Conservation (phyloP, 1,140 invertebrate species). For the Drosophila virilis region DNA sequence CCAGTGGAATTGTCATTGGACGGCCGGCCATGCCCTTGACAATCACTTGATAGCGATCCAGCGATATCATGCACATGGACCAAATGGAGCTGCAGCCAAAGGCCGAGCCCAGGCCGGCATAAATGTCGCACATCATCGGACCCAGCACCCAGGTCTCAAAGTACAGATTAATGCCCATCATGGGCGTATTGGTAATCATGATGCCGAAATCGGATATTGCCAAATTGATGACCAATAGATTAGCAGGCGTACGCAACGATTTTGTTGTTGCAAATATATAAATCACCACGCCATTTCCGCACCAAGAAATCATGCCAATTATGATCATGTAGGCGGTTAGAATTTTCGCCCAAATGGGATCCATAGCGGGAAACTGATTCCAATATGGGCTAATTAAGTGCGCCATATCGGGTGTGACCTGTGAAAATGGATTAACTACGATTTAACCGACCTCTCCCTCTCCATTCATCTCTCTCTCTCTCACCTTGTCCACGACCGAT, state of each 20-base stretch:
- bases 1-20: conserved; percentile 88
- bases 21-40: conserved; percentile 90
- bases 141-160: conserved; percentile 94
- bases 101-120: conserved; percentile 91
- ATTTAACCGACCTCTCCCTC: neutral
- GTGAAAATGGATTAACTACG: conserved; percentile 41
- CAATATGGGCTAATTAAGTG: conserved; percentile 89
- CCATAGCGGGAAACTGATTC: conserved; percentile 91
- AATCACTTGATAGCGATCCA: conserved; percentile 95
- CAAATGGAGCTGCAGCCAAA: conserved; percentile 94
- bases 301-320: conserved; percentile 84
- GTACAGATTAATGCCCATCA: conserved; percentile 94
- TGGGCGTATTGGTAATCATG: conserved; percentile 93
- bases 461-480: neutral
- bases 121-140: conserved; percentile 92
- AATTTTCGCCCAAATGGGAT: conserved; percentile 88
- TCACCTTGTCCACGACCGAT: conserved; percentile 79
- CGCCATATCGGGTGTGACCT: conserved; percentile 89
- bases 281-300: conserved; percentile 87
- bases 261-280: conserved; percentile 88
- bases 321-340: conserved; percentile 76
- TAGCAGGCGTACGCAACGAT: conserved; percentile 86
- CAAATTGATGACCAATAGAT: conserved; percentile 87
- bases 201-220: conserved; percentile 91
- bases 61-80: conserved; percentile 93